These are phyloP conservation scores for Dolichallabes microphthalmus DNA, from an alignment of 2,113 vertebrate genomes.

Conservation along the genomic window DNA sequence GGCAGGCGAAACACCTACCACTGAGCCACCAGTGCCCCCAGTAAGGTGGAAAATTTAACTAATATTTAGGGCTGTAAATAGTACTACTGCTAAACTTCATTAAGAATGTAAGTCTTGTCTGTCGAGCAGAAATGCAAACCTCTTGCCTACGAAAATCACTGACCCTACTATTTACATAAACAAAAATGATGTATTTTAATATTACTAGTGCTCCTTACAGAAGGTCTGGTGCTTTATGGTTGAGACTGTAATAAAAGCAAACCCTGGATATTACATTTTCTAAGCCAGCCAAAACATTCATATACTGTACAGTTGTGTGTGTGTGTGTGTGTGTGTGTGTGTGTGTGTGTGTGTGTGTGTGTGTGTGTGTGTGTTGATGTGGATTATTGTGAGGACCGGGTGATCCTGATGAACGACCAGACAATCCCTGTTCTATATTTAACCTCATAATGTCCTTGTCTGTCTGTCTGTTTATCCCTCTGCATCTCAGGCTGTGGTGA, in stretches of 20 bases:
- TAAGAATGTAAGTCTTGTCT: not conserved
- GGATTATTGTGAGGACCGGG: not conserved
- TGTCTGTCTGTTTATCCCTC: not conserved
- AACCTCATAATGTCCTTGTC: not conserved
- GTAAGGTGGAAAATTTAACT: not conserved
- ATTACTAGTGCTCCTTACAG: not conserved
- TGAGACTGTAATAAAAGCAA: not conserved
- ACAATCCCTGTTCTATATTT: not conserved
- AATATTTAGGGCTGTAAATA: not conserved
- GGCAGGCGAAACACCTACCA: too few relatives aligned
- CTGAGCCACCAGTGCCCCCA: too few relatives aligned
- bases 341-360: too few relatives aligned
- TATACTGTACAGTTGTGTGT: not conserved
- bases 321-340: too few relatives aligned
- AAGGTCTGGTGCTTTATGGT: not conserved
- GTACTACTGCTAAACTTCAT: not conserved
- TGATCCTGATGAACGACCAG: not conserved
- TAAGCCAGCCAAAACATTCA: not conserved
- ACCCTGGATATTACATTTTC: not conserved
- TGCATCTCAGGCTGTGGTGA: conserved; percentile 79
- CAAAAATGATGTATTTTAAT: not conserved
- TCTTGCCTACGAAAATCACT: not conserved
- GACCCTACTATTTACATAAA: not conserved
- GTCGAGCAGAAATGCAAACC: not conserved
- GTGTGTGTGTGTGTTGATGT: not conserved